These are phyloP conservation scores for Hydriomena furcata DNA, from an alignment of 2,888 invertebrate genomes.

Conservation along the genomic window DNA sequence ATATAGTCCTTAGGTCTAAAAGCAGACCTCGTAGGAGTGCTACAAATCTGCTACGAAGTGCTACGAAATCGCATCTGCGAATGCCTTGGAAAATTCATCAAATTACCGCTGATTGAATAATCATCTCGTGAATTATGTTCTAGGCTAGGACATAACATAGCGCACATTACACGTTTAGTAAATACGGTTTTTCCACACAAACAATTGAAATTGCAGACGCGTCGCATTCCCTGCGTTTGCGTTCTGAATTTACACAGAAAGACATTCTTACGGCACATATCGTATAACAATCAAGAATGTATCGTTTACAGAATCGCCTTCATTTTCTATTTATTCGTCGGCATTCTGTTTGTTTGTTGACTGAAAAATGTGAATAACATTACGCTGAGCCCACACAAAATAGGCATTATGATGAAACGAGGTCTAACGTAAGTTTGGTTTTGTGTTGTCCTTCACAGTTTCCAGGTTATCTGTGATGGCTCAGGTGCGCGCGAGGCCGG, in stretches of 20 bases:
- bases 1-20: conserved; percentile 11
- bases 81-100: conserved; percentile 2
- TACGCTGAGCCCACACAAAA: neutral
- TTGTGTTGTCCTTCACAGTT: conserved; percentile 39
- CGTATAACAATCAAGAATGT: conserved; percentile 51
- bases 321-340: conserved; percentile 11
- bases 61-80: conserved; percentile 45
- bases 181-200: conserved; percentile 30
- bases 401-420: neutral
- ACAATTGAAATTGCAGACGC: conserved; percentile 46
- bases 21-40: conserved; percentile 32
- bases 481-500: conserved; percentile 33
- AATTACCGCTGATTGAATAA: neutral
- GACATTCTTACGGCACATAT: conserved; percentile 56
- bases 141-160: conserved; percentile 8
- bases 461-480: conserved; percentile 46
- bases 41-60: conserved; percentile 58
- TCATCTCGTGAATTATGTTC: conserved; percentile 1
- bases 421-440: conserved; percentile 18
- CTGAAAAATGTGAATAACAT: neutral
- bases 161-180: conserved; percentile 15
- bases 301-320: conserved; percentile 49
- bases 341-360: neutral
- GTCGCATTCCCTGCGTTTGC: conserved; percentile 57
- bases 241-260: conserved; percentile 60